phyloP scores from a whole-genome alignment of 1,140 invertebrate species.

The Mactra quadrangularis region DNA sequence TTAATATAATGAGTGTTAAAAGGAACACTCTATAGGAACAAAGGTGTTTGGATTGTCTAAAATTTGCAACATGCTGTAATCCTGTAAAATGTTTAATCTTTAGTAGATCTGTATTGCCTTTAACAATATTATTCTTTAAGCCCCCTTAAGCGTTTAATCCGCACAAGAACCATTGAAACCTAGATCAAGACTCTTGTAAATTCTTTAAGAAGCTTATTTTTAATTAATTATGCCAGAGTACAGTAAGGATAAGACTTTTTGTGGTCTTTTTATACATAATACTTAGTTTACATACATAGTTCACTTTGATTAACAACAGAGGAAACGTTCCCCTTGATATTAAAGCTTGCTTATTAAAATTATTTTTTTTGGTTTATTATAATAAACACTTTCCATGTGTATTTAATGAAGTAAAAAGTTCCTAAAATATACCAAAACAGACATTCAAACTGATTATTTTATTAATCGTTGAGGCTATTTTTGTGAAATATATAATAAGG shows the following conservation, averaged over 20 bases:
- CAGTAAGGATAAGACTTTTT: neutral
- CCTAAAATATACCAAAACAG: too few relatives aligned
- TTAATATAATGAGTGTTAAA: too few relatives aligned
- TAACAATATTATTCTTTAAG: slow-evolving; percentile 20
- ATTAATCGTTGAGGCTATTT: too few relatives aligned
- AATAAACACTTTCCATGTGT: too few relatives aligned
- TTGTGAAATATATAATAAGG: too few relatives aligned
- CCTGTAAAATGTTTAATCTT: neutral
- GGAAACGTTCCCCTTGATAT: too few relatives aligned
- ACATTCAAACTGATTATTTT: too few relatives aligned
- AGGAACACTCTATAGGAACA: too few relatives aligned
- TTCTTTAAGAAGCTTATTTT: neutral
- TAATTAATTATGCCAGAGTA: slow-evolving; percentile 4
- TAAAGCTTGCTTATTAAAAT: neutral
- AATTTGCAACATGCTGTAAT: slow-evolving; percentile 7
- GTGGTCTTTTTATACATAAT: neutral
- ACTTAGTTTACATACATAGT: neutral
- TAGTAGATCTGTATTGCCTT: neutral
- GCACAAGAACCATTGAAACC: slow-evolving; percentile 12
- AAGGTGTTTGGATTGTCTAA: neutral
- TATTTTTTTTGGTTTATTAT: neutral
- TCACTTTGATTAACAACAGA: neutral
- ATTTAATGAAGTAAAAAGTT: too few relatives aligned
- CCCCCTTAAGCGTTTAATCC: slow-evolving; percentile 34
- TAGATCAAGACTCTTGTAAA: slow-evolving; percentile 23